Evolutionary conservation across 2,113 vertebrate genomes (phyloP), one percentile per base, ranked within the genome.

Genomic region (Alaudala cheleensis): DNA sequence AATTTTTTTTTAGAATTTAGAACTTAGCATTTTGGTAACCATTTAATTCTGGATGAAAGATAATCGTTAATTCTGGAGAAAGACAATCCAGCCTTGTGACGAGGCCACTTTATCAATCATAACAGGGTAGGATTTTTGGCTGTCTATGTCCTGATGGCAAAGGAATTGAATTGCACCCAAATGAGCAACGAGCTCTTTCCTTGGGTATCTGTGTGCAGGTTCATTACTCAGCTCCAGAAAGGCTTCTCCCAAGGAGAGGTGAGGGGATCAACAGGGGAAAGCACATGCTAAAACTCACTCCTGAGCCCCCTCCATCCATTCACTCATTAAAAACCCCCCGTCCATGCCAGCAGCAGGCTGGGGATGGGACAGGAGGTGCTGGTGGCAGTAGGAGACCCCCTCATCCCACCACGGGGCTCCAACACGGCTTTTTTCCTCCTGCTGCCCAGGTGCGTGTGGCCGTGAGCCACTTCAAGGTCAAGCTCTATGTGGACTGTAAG

Each of bases 401-500:
- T 31, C 19, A 21, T 6, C 42, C 47, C n/a, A 0, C 8, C 22
- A 0, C 0, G 1, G 60, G 80, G 24, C 62, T 72, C 58, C 93
- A 90, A 40, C n/a, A 16, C 0, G 0, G 10, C 14, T 94, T 81
- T 78, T 78, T 45, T 60, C 61, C 65, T 14, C 84, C 67, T 85
- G 85, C 53, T 14, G 15, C 57, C 58, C 97, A 99, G 99, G 98
- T 99, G 13, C 99, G 99, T 3, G 93, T 99, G 93, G 98, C 98
- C 0, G 97, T 99, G 94, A 98, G 98, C 93, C 98, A 94, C 95
- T 98, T 98, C 93, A 98, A 96, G 64, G 97, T 99, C 72, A 98
- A 97, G 25, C 98, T 99, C 54, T 99, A 98, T 0, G 97, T 99
- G 96, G 99, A 99, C 97, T 99, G 99, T 60, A 98, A 97, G 97